Base-by-base conservation (phyloP, 2,888 invertebrate species). In the Lithophane leautieri region DNA sequence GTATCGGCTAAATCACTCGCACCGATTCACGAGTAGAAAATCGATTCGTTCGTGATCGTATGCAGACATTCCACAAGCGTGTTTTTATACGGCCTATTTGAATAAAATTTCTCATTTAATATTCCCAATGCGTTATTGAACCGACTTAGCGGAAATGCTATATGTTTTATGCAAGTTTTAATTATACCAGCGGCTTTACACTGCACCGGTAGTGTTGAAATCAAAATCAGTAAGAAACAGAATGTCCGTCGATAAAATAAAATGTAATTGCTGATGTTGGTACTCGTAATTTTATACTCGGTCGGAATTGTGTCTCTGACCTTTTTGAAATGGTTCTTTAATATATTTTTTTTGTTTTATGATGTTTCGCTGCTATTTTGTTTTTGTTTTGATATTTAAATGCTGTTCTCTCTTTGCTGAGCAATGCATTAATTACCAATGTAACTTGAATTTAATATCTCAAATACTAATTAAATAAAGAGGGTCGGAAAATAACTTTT, bases 1-100 rank as follows among this genome's bases (percentile, higher is more conserved):
- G 92, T 90, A 93, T 91, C 94, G 92, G 92, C 94, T 95, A 94
- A 94, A 94, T 95, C 94, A 94, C 91, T 90, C 87, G 88, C 77
- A 67, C 85, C 92, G 93, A 93, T 92, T 93, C 94, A 94, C 93
- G 90, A 92, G 91, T 92, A 91, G 92, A 92, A 93, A 95, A 95
- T 95, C 94, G 95, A 95, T 95, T 94, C 90, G 92, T 86, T 90
- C 90, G 91, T 88, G 91, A 92, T 89, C 89, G 91, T 86, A 89
- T 87, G 89, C 88, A 84, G 82, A 84, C 89, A 87, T 88, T 86
- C 88, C 86, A 73, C 68, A 69, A 67, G 62, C 78, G 80, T 83
- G 82, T 86, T 88, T 88, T 86, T 83, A 83, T 81, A 73, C 76
- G 61, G 85, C 73, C 79, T 83, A 86, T 88, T 88, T 88, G 86